phyloP scores from a whole-genome alignment of 92 coral and sea anemone species.

The Palythoa grandiflora region DNA sequence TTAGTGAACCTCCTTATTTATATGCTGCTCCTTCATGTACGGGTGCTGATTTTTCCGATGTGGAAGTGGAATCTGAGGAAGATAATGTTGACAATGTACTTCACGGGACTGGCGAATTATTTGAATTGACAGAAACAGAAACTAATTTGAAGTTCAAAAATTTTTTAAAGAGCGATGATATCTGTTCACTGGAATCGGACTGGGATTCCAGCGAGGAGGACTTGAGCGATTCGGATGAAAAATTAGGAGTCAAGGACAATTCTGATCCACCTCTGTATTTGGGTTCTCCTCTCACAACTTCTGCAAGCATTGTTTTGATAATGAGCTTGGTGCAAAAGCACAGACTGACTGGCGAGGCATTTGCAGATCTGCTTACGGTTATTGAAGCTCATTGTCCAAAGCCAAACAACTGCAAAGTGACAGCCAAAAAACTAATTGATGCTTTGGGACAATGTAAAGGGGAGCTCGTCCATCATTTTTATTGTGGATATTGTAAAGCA shows the following conservation, averaged over 20 bases:
- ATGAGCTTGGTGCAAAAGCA: constrained; percentile 44
- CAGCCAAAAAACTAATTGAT: constrained; percentile 33
- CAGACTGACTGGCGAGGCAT: constrained; percentile 58
- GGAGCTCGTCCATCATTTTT: constrained; percentile 42
- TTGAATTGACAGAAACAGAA: constrained; percentile 11
- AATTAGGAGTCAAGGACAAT: constrained; percentile 21
- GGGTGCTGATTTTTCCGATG: constrained; percentile 3
- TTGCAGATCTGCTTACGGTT: constrained; percentile 52
- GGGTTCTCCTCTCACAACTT: constrained; percentile 23
- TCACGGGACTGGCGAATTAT: not conserved
- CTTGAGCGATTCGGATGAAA: constrained; percentile 10
- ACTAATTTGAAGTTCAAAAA: not conserved
- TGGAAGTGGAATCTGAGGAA: constrained; percentile 15
- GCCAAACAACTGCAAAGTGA: constrained; percentile 49
- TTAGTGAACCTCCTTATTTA: not conserved
- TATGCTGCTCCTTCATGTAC: constrained; percentile 5
- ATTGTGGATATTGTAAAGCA: constrained; percentile 44
- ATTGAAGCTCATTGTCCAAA: constrained; percentile 46
- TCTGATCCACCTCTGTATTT: constrained; percentile 19
- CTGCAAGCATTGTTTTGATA: constrained; percentile 43
- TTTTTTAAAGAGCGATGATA: constrained; percentile 16
- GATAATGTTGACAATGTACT: not conserved
- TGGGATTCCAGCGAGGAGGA: constrained; percentile 21
- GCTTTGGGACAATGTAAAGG: constrained; percentile 41
- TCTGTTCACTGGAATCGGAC: not conserved